These are phyloP conservation scores for Pterois miles DNA, from an alignment of 2,797 vertebrate genomes.

Conservation along the genomic window DNA sequence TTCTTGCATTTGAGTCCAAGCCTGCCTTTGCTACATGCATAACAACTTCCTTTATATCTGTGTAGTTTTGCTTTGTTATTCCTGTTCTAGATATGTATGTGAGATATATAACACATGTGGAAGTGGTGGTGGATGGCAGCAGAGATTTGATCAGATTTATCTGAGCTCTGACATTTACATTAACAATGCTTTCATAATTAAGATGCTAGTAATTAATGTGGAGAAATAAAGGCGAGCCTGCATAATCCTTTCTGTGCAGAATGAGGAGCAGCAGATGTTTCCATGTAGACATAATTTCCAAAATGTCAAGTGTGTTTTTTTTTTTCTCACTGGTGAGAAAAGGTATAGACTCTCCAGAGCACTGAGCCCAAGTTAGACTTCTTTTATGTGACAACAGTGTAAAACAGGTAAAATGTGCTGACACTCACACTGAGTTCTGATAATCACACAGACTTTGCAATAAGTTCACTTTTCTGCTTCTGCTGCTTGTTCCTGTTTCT, in stretches of 20 bases:
- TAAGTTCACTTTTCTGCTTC: slow-evolving; percentile 8
- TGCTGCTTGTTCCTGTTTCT: slow-evolving; percentile 9
- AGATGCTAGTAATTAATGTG: background rate
- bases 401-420: slow-evolving; percentile 31
- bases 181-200: background rate
- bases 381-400: background rate
- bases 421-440: background rate
- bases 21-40: too few relatives aligned
- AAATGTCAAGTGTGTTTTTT: slow-evolving; percentile 17
- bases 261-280: slow-evolving; percentile 10
- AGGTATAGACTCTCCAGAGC: slow-evolving; percentile 4
- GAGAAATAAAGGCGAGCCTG: background rate
- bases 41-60: slow-evolving; percentile 60
- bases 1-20: too few relatives aligned
- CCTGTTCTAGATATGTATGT: slow-evolving; percentile 35
- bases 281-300: background rate
- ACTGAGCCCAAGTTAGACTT: slow-evolving; percentile 10
- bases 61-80: slow-evolving; percentile 59
- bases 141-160: background rate
- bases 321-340: background rate
- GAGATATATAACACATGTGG: background rate
- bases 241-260: background rate
- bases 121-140: background rate
- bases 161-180: background rate
- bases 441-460: slow-evolving; percentile 8